Conservation (phyloP, 2,113 vertebrate genomes). For the Falcunculus frontatus region DNA sequence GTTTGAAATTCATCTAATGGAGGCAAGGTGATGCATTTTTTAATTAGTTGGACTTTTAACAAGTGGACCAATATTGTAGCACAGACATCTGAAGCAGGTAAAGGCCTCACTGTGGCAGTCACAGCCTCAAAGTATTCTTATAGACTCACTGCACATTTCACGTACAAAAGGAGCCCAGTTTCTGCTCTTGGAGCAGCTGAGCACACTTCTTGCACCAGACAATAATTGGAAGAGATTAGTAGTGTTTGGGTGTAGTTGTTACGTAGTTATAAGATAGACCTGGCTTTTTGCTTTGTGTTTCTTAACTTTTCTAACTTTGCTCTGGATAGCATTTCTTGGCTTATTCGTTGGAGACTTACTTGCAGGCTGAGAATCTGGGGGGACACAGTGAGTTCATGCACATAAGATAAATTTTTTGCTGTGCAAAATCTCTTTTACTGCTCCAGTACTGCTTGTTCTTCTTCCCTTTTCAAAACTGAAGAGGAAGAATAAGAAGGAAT, state of each 20-base stretch:
- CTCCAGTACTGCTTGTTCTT: background rate
- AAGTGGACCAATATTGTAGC: background rate
- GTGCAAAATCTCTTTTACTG: background rate
- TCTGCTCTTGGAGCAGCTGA: background rate
- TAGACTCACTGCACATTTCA: background rate
- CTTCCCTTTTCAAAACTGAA: background rate
- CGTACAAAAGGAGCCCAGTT: background rate
- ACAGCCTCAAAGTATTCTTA: background rate
- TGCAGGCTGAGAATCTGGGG: background rate
- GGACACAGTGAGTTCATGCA: background rate
- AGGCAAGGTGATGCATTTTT: background rate
- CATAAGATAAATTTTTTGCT: background rate
- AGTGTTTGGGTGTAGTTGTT: background rate
- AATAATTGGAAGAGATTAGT: background rate
- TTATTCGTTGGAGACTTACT: background rate
- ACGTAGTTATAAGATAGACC: background rate
- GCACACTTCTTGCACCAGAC: background rate
- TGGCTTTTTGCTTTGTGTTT: background rate
- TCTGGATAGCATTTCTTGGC: background rate
- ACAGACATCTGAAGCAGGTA: background rate
- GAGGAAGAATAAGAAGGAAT: background rate
- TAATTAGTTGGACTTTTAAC: background rate
- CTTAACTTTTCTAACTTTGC: background rate
- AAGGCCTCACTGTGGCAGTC: background rate
- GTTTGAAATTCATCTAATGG: background rate